phyloP scores from a whole-genome alignment of 2,113 vertebrate genomes.

The Pao palembangensis region DNA sequence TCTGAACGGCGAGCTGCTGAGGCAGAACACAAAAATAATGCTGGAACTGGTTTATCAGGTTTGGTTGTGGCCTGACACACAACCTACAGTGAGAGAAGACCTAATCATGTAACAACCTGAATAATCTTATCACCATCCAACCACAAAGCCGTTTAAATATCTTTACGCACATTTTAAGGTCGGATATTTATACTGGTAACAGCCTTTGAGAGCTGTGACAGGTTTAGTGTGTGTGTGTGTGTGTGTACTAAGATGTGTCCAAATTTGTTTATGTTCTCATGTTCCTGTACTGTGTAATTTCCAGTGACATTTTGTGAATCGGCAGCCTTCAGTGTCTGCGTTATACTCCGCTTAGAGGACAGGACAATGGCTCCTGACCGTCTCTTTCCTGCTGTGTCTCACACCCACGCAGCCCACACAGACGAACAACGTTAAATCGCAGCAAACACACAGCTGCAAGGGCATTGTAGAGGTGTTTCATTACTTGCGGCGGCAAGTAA shows the following conservation, averaged over 20 bases:
- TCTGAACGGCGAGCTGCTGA: constrained; percentile 40
- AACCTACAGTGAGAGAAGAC: no score
- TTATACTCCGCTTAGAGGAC: constrained; percentile 52
- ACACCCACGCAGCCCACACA: constrained; percentile 7
- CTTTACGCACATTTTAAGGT: no score
- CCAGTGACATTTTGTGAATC: constrained; percentile 19
- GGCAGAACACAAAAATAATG: constrained; percentile 27
- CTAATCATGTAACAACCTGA: no score
- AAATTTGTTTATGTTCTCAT: constrained; percentile 1
- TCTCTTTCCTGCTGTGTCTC: neutral
- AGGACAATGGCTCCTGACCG: constrained; percentile 22
- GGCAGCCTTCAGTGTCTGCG: constrained; percentile 13
- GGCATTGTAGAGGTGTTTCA: constrained; percentile 13
- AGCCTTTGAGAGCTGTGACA: neutral
- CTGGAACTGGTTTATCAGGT: no score
- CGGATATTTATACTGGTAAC: no score
- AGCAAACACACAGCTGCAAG: constrained; percentile 15
- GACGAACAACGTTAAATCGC: constrained; percentile 24
- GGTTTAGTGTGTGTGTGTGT: neutral
- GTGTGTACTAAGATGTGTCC: neutral
- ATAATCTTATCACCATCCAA: no score
- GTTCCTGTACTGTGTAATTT: constrained; percentile 15
- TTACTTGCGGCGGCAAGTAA: constrained; percentile 16
- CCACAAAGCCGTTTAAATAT: no score
- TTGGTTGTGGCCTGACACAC: no score